Percentiles rank a stretch among this genome's conserved stretches.
These are phyloP conservation scores for Hedya salicella DNA, from an alignment of 2,888 invertebrate species.

Conservation along the genomic window DNA sequence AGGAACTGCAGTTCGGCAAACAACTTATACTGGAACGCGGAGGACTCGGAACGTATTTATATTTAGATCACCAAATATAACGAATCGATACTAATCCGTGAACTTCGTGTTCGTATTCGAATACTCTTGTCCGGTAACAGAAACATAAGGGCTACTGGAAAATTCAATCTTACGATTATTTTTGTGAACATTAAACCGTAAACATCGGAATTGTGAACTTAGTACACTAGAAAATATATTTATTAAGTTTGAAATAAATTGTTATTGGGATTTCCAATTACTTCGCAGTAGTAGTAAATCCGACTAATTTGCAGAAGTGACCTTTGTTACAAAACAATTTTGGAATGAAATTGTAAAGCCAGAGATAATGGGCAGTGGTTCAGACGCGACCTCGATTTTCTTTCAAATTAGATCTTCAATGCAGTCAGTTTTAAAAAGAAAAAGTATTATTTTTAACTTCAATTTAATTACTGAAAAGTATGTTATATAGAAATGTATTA, in stretches of 20 bases:
- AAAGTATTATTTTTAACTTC: neutral
- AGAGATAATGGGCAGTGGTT: neutral
- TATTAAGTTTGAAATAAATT: neutral
- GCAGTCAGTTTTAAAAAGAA: constrained; percentile 2
- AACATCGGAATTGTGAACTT: neutral
- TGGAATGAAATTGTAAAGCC: constrained; percentile 1
- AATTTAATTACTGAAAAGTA: neutral
- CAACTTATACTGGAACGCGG: constrained; percentile 45
- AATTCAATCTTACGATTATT: no score
- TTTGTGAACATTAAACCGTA: no score
- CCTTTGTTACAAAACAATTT: constrained; percentile 10
- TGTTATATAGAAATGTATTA: neutral
- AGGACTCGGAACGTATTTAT: constrained; percentile 2
- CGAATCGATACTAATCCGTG: constrained; percentile 10
- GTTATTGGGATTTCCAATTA: neutral
- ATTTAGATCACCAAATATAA: constrained; percentile 4
- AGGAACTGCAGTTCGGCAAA: constrained; percentile 60
- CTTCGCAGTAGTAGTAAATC: neutral
- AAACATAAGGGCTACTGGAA: neutral
- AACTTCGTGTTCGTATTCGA: neutral
- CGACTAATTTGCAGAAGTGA: constrained; percentile 13
- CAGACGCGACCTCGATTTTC: constrained; percentile 1
- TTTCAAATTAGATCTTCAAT: neutral
- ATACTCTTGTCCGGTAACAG: neutral
- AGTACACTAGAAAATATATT: constrained; percentile 12